Evolutionary conservation across 2,888 invertebrate genomes (phyloP).

Genomic region (Lordiphosa fenestrarum): DNA sequence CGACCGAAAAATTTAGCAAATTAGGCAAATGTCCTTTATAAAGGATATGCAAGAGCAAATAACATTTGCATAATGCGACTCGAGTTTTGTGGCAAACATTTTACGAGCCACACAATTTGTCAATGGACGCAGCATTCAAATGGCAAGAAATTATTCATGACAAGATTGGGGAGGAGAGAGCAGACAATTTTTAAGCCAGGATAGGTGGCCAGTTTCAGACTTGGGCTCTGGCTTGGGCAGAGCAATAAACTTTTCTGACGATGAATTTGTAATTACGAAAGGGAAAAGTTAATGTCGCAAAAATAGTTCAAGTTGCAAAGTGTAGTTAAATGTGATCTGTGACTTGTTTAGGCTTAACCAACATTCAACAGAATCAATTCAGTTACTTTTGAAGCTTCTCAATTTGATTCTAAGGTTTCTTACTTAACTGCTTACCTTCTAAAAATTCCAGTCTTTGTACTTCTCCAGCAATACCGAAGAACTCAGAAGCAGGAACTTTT

Average conservation of each 20-base stretch:
- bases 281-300: slow-evolving; percentile 22
- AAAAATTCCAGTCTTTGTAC: too few species aligned
- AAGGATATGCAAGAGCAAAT: slow-evolving; percentile 16
- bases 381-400: too few species aligned
- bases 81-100: slow-evolving; percentile 36
- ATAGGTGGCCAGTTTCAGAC: slow-evolving; percentile 3
- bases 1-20: slow-evolving; percentile 10
- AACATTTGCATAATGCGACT: slow-evolving; percentile 37
- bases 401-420: too few species aligned
- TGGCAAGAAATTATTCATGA: slow-evolving; percentile 34
- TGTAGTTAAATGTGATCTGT: not conserved
- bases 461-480: too few species aligned
- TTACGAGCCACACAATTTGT: slow-evolving; percentile 41
- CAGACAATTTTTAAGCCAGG: slow-evolving; percentile 11
- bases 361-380: too few species aligned
- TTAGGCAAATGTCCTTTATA: slow-evolving; percentile 6
- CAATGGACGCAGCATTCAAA: slow-evolving; percentile 26
- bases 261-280: slow-evolving; percentile 33
- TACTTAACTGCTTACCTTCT: too few species aligned
- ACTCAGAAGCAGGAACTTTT: too few species aligned
- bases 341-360: too few species aligned
- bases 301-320: slow-evolving; percentile 12
- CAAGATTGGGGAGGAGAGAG: not conserved
- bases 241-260: slow-evolving; percentile 34
- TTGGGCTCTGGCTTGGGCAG: not conserved